These are phyloP conservation scores for Paracentrotus lividus DNA, from an alignment of 53 echinoderm and acorn worm genomes.

Conservation along the genomic window DNA sequence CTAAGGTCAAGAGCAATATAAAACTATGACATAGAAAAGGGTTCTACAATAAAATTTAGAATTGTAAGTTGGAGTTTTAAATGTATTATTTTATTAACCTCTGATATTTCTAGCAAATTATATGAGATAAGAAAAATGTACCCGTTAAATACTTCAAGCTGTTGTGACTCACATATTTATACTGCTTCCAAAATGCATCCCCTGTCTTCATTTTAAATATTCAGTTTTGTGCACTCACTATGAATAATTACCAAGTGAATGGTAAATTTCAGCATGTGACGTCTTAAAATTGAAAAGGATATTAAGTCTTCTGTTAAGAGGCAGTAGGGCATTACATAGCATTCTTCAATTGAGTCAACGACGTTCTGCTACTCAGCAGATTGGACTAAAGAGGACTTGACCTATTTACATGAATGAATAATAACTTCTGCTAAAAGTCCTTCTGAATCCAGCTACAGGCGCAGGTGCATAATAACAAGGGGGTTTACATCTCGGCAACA, in stretches of 20 bases:
- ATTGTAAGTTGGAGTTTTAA: too few species aligned
- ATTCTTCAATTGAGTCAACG: too few species aligned
- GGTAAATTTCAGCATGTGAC: background rate
- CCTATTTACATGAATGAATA: slow-evolving; percentile 45
- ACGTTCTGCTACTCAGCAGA: too few species aligned
- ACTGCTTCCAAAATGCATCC: background rate
- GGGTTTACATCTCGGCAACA: background rate
- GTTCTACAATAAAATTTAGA: too few species aligned
- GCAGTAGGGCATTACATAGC: too few species aligned
- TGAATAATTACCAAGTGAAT: background rate
- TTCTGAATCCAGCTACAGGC: background rate
- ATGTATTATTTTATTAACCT: too few species aligned
- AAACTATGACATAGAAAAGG: too few species aligned
- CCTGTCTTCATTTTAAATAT: background rate
- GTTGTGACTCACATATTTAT: background rate
- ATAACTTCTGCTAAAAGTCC: slow-evolving; percentile 22
- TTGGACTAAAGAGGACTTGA: background rate
- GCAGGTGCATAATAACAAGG: slow-evolving; percentile 7
- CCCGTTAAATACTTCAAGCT: background rate
- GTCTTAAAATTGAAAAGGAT: background rate
- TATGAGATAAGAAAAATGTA: too few species aligned
- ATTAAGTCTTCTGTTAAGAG: too few species aligned
- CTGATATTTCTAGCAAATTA: too few species aligned
- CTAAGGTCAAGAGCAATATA: background rate
- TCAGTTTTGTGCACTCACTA: background rate